Evolutionary conservation across 2,888 invertebrate species (phyloP).

Genomic region (Ormyrus nitidulus): DNA sequence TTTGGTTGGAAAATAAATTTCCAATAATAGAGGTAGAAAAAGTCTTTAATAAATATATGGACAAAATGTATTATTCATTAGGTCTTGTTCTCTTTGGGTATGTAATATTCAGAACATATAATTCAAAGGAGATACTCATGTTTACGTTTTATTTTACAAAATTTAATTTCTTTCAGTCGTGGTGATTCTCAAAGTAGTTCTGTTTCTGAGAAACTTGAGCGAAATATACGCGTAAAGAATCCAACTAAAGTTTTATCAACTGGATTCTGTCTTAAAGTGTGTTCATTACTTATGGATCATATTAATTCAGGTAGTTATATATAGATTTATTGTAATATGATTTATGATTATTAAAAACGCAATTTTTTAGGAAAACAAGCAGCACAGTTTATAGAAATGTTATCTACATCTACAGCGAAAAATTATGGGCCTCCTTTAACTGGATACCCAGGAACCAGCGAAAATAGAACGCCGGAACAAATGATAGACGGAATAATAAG

Average conservation of each 20-base stretch:
- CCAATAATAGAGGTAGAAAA: slow-evolving; percentile 78
- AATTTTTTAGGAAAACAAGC: slow-evolving; percentile 65
- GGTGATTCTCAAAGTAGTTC: slow-evolving; percentile 60
- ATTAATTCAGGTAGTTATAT: slow-evolving; percentile 68
- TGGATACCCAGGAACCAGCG: slow-evolving; percentile 70
- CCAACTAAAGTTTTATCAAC: slow-evolving; percentile 68
- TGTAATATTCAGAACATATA: neutral
- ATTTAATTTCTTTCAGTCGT: slow-evolving; percentile 60
- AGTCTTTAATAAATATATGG: slow-evolving; percentile 78
- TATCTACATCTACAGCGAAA: slow-evolving; percentile 69
- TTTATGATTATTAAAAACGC: too few relatives aligned
- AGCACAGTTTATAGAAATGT: slow-evolving; percentile 69
- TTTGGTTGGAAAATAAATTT: slow-evolving; percentile 75
- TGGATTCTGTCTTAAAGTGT: slow-evolving; percentile 71
- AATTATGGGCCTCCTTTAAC: slow-evolving; percentile 71
- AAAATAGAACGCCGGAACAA: slow-evolving; percentile 69
- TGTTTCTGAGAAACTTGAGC: slow-evolving; percentile 63
- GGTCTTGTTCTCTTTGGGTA: slow-evolving; percentile 72
- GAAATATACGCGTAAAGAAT: slow-evolving; percentile 56
- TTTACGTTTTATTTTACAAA: slow-evolving; percentile 13
- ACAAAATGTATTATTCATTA: slow-evolving; percentile 73
- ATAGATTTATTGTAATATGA: neutral
- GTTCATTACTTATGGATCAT: slow-evolving; percentile 68
- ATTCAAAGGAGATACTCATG: too few relatives aligned
- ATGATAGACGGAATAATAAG: slow-evolving; percentile 72